phyloP scores from a whole-genome alignment of 2,888 invertebrate genomes.

The Julus scanicus region DNA sequence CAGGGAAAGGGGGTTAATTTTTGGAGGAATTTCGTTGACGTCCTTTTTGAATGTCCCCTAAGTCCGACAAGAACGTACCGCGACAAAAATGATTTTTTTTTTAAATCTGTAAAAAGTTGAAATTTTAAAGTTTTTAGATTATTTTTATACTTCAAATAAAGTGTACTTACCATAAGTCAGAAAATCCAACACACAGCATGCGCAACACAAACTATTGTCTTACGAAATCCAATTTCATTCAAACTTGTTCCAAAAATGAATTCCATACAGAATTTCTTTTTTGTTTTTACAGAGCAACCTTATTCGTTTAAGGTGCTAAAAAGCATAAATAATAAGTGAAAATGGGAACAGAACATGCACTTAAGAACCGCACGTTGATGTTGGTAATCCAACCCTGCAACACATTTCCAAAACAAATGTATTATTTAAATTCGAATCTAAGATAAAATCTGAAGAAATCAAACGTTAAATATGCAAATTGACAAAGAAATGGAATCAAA shows the following conservation, averaged over 20 bases:
- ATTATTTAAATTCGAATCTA: constrained; percentile 1
- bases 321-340: background rate
- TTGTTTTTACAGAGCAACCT: background rate
- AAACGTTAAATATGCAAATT: background rate
- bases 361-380: background rate
- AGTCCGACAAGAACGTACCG: too few species aligned
- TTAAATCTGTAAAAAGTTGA: too few species aligned
- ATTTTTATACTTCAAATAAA: too few species aligned
- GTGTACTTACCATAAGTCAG: too few species aligned
- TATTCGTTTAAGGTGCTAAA: background rate
- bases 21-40: too few species aligned
- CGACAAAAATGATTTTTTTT: too few species aligned
- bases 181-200: too few species aligned
- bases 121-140: too few species aligned
- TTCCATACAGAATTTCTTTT: background rate
- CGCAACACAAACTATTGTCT: background rate
- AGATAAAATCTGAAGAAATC: background rate
- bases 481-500: background rate
- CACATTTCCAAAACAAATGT: background rate
- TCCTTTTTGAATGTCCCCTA: too few species aligned
- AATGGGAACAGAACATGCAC: background rate
- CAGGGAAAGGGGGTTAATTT: too few species aligned
- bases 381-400: background rate
- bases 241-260: background rate
- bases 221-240: background rate